These are phyloP conservation scores for Alviniconcha strummeri DNA, from an alignment of 2,888 invertebrate species.

Conservation along the genomic window DNA sequence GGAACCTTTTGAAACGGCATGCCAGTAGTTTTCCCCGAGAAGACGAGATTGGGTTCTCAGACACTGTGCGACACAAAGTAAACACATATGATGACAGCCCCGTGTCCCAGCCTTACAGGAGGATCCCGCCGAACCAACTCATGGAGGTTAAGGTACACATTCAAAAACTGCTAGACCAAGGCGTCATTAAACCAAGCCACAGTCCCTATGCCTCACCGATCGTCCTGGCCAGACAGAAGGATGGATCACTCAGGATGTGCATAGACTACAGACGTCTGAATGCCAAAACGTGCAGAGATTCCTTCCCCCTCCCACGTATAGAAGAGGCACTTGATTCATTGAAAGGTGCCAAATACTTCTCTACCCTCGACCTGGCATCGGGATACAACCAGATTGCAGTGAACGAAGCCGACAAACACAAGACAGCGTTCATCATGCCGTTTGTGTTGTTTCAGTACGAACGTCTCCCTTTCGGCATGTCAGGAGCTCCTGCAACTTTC, in stretches of 20 bases:
- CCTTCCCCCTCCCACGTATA: constrained; percentile 8
- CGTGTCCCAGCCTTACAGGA: too few species aligned
- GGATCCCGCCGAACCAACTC: too few species aligned
- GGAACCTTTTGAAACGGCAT: not conserved
- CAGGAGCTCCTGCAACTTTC: constrained; percentile 15
- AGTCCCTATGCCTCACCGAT: too few species aligned
- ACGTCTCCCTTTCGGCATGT: constrained; percentile 15
- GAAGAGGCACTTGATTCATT: constrained; percentile 9
- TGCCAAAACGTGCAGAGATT: not conserved
- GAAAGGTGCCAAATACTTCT: constrained; percentile 3
- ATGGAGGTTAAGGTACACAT: too few species aligned
- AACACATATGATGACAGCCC: too few species aligned
- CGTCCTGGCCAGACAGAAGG: constrained; percentile 20
- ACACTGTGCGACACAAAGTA: too few species aligned
- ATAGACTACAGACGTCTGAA: constrained; percentile 18
- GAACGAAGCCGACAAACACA: too few species aligned
- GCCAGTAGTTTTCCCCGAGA: not conserved
- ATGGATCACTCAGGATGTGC: not conserved
- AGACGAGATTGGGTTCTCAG: too few species aligned
- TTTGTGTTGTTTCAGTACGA: constrained; percentile 14
- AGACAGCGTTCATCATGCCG: constrained; percentile 25
- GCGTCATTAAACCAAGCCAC: too few species aligned
- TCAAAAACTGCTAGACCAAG: too few species aligned
- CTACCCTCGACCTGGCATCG: constrained; percentile 19
- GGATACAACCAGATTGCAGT: constrained; percentile 29